These are phyloP conservation scores for Chrysolina oricalcia DNA, from an alignment of 2,888 invertebrate species.

Conservation along the genomic window DNA sequence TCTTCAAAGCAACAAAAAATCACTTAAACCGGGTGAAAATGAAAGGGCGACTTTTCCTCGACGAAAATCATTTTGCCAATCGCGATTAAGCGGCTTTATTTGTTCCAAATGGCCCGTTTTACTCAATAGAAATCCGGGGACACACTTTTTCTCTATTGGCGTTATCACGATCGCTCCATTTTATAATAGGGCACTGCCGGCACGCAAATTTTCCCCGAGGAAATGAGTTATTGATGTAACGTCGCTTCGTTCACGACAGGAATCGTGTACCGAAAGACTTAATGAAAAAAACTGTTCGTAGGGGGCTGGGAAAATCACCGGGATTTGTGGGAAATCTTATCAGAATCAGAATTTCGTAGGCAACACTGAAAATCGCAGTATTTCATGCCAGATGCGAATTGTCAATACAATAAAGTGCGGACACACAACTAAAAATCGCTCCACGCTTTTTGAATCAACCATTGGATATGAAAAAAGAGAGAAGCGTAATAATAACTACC, in stretches of 20 bases:
- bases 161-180: slow-evolving; percentile 11
- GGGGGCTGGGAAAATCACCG: not conserved
- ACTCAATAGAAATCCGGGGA: not conserved
- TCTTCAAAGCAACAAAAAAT: not conserved
- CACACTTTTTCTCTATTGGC: not conserved
- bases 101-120: not conserved
- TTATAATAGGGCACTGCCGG: not conserved
- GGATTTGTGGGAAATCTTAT: too few species aligned
- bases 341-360: too few species aligned
- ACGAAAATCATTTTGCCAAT: not conserved
- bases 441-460: too few species aligned
- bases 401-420: too few species aligned
- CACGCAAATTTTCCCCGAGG: not conserved
- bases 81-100: not conserved
- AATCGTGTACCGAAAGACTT: not conserved
- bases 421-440: too few species aligned
- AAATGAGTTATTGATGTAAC: not conserved
- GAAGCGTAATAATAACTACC: too few species aligned
- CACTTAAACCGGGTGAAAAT: not conserved
- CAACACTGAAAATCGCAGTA: too few species aligned
- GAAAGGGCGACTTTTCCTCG: not conserved
- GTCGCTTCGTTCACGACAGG: slow-evolving; percentile 1
- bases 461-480: too few species aligned
- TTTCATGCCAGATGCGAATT: too few species aligned
- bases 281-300: not conserved